Conservation (phyloP, 2,113 vertebrate genomes). For the Ochotona princeps region DNA sequence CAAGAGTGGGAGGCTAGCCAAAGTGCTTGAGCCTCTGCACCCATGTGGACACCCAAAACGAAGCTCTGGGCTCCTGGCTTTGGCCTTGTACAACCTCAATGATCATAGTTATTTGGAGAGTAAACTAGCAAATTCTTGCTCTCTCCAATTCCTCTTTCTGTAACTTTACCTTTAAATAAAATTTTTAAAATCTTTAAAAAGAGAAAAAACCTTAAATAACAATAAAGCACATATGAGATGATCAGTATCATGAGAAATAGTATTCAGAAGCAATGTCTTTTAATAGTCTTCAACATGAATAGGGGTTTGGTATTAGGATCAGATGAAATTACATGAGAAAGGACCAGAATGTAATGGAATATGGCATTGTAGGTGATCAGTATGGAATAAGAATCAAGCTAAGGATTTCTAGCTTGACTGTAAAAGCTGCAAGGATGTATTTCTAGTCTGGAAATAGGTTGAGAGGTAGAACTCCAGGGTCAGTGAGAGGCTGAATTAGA, state of each 20-base stretch:
- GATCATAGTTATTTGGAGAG: too few relatives aligned
- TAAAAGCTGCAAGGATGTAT: background rate
- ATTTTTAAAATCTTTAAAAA: too few relatives aligned
- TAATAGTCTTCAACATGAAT: background rate
- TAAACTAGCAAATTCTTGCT: too few relatives aligned
- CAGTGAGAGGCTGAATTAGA: background rate
- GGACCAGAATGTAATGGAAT: background rate
- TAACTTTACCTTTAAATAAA: too few relatives aligned
- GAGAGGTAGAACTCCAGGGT: background rate
- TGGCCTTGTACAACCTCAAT: too few relatives aligned
- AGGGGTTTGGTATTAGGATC: background rate
- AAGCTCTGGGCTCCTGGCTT: too few relatives aligned
- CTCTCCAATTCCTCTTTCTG: too few relatives aligned
- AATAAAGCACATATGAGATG: background rate
- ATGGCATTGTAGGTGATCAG: background rate
- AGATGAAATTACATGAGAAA: conserved; percentile 3
- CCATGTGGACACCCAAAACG: too few relatives aligned
- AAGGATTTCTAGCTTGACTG: conserved; percentile 6
- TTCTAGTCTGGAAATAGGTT: background rate
- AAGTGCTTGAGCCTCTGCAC: too few relatives aligned
- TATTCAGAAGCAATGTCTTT: background rate
- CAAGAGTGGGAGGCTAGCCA: too few relatives aligned
- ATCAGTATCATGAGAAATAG: background rate
- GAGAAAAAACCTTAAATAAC: too few relatives aligned
- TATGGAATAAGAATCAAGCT: background rate